Evolutionary conservation across 2,888 invertebrate genomes (phyloP).

Genomic region (Rhamnusium bicolor): DNA sequence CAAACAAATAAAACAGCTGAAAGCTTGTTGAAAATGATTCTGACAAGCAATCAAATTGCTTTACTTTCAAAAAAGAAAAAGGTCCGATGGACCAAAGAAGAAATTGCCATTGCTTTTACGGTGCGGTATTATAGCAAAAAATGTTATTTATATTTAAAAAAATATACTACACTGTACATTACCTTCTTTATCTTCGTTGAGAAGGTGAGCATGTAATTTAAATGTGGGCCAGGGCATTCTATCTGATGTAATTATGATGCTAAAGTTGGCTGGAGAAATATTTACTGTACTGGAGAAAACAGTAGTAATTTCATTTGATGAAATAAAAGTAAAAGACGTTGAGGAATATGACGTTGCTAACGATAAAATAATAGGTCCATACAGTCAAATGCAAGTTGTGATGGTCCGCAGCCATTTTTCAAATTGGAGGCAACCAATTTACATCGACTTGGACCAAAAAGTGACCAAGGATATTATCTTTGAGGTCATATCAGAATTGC

Average conservation of each 20-base stretch:
- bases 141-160: slow-evolving; percentile 44
- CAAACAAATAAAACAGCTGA: no score
- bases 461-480: neutral
- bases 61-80: slow-evolving; percentile 30
- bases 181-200: slow-evolving; percentile 42
- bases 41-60: no score
- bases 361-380: no score
- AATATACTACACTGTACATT: slow-evolving; percentile 51
- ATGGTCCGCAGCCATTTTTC: slow-evolving; percentile 11
- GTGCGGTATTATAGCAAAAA: slow-evolving; percentile 49
- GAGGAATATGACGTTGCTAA: no score
- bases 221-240: no score
- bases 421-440: slow-evolving; percentile 2
- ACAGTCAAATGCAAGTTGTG: no score
- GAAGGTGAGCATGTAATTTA: slow-evolving; percentile 48
- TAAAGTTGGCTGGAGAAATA: no score
- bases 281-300: no score
- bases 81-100: slow-evolving; percentile 35
- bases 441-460: neutral
- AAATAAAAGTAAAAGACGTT: slow-evolving; percentile 43
- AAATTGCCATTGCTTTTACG: slow-evolving; percentile 44
- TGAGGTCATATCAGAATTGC: no score
- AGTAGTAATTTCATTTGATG: slow-evolving; percentile 42
- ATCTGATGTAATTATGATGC: no score
- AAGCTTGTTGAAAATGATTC: no score